Base-by-base conservation (phyloP, 2,888 invertebrate species). In the Ernsta delagoae region DNA sequence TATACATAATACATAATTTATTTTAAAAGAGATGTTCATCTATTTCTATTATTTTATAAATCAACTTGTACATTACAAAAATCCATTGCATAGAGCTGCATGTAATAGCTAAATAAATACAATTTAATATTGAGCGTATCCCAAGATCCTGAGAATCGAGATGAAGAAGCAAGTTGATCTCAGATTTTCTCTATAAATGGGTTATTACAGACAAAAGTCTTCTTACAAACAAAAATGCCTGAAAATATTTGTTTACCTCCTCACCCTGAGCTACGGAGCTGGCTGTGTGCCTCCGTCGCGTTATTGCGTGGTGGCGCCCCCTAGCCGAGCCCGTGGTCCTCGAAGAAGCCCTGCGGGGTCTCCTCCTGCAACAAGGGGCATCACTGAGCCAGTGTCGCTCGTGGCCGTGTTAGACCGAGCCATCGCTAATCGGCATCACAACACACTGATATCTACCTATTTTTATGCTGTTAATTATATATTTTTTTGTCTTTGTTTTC, bases 311-410 rank as follows among this genome's bases (percentile, higher is more conserved):
- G 39, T 7, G 45, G 34, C 39, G 54, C 43, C 11, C 59, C 39
- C 95, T 97, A 98, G 81, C 98, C 98, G 80, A 99, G 96, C 76
- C 99, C 99, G 90, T 99, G 99, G 94, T 99, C 99, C 91, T 99
- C 99, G 93, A 99, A 99, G 95, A 99, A 99, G 82, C 99, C 99
- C 94, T 99, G 99, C 67, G 99, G 99, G 70, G 99, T 99, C 95
- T 99, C 99, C 95, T 99, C 99, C 99, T 99, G 96, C 86, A 97
- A 97, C 94, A 95, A 94, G 93, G 92, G 87, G 11, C 84, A 88
- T 88, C 92, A 92, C 92, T 92, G 92, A 92, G 92, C 92, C 86
- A 88, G 83, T 79, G 83, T 83, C 89, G 93, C 92, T 93, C 93
- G 92, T 92, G 86, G 83, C 88, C 24, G 85, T 78, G 85, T 92